Conservation (phyloP, 2,113 vertebrate genomes). For the Fulmarus glacialis region DNA sequence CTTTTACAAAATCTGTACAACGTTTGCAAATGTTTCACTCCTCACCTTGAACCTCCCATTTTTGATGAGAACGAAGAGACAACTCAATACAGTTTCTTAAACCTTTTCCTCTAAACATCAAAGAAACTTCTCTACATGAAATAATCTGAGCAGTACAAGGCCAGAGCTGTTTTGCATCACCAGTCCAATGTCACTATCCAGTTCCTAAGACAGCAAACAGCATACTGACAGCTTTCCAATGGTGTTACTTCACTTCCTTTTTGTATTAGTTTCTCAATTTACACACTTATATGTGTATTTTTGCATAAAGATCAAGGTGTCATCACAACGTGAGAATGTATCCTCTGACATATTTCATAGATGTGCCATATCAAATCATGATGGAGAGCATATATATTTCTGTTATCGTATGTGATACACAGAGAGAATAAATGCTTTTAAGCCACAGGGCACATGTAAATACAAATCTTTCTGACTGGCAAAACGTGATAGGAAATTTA, state of each 20-base stretch:
- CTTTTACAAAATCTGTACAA: background rate
- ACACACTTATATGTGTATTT: background rate
- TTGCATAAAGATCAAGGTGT: background rate
- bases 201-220: background rate
- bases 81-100: background rate
- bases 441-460: constrained; percentile 34
- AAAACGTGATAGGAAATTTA: constrained; percentile 17
- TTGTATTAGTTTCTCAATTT: background rate
- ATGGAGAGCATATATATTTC: background rate
- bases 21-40: background rate
- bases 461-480: constrained; percentile 7
- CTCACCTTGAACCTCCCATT: background rate
- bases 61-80: background rate
- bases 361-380: background rate
- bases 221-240: background rate
- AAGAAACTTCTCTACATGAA: background rate
- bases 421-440: constrained; percentile 39
- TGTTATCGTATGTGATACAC: background rate
- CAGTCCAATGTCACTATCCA: background rate
- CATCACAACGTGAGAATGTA: background rate
- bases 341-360: background rate
- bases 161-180: background rate
- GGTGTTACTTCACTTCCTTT: background rate
- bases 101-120: background rate
- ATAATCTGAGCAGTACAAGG: background rate